Conservation (phyloP, 2,113 vertebrate genomes). For the Tragelaphus scriptus region DNA sequence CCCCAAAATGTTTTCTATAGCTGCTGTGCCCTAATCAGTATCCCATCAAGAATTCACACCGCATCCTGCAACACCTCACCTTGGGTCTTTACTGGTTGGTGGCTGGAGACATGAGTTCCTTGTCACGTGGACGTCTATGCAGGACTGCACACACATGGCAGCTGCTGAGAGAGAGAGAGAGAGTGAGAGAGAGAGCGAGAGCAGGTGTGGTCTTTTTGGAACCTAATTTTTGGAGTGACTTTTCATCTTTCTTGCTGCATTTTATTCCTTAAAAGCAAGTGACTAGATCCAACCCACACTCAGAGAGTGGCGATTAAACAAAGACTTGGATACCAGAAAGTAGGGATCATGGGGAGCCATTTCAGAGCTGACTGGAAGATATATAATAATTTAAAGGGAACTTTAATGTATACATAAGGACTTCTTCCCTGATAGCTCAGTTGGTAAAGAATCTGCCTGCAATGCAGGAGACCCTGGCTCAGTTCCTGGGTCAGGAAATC, state of each 20-base stretch:
- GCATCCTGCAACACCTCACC: neutral
- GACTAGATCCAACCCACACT: neutral
- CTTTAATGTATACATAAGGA: neutral
- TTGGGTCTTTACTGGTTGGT: neutral
- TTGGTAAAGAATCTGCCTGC: neutral
- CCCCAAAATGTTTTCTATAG: neutral
- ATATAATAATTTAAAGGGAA: neutral
- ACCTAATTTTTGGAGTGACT: neutral
- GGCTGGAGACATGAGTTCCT: neutral
- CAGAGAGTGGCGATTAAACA: neutral
- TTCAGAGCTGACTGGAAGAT: neutral
- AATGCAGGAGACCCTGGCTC: neutral
- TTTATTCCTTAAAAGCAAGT: slow-evolving; percentile 11
- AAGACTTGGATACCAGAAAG: neutral
- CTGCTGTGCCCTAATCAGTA: neutral
- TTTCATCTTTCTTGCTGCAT: neutral
- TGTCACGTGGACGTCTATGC: neutral
- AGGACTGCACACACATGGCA: neutral
- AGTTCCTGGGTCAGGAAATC: neutral
- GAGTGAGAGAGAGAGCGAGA: no score
- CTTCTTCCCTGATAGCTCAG: neutral
- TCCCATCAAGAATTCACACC: neutral
- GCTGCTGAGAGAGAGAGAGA: neutral
- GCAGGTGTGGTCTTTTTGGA: neutral
- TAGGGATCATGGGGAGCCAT: neutral